Conservation (phyloP, 2,888 invertebrate genomes). For the Nowickia ferox region DNA sequence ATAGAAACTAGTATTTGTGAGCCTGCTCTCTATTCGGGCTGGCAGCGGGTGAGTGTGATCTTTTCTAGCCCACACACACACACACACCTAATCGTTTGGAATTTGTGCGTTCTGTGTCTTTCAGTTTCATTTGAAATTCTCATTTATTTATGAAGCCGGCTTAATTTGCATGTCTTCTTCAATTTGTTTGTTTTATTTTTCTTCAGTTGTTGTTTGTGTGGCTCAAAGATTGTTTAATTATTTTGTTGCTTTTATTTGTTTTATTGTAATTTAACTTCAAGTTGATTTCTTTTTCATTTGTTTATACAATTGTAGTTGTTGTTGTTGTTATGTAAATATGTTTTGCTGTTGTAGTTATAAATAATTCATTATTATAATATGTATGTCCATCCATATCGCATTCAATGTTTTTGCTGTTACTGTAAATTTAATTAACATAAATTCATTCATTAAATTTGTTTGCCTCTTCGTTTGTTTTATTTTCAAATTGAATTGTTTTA, state of each 20-base stretch:
- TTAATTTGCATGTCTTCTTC: conserved; percentile 69
- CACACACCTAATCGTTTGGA: neutral
- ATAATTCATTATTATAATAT: conserved; percentile 67
- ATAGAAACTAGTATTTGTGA: neutral
- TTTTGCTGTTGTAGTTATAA: conserved; percentile 38
- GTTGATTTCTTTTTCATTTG: conserved; percentile 5
- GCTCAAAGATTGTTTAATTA: conserved; percentile 49
- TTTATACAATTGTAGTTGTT: conserved; percentile 7
- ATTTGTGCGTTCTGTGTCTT: neutral
- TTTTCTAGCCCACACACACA: neutral
- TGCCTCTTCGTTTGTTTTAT: conserved; percentile 43
- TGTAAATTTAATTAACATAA: conserved; percentile 59
- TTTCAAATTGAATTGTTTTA: conserved; percentile 52
- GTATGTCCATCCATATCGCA: conserved; percentile 61
- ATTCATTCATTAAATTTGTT: conserved; percentile 57
- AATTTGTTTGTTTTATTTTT: conserved; percentile 62
- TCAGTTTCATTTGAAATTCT: conserved; percentile 51
- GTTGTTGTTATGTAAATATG: conserved; percentile 49
- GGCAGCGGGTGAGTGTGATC: conserved; percentile 57
- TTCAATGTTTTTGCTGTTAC: conserved; percentile 47
- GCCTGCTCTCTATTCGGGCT: no score
- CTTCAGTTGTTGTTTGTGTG: conserved; percentile 27
- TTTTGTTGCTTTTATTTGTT: conserved; percentile 40
- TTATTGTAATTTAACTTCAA: conserved; percentile 38
- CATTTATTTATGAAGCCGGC: conserved; percentile 68